A percentile compares a stretch with the other conserved stretches of the same genome.
These are phyloP conservation scores for Tanypteryx hageni DNA, from an alignment of 2,888 invertebrate genomes.

Conservation along the genomic window DNA sequence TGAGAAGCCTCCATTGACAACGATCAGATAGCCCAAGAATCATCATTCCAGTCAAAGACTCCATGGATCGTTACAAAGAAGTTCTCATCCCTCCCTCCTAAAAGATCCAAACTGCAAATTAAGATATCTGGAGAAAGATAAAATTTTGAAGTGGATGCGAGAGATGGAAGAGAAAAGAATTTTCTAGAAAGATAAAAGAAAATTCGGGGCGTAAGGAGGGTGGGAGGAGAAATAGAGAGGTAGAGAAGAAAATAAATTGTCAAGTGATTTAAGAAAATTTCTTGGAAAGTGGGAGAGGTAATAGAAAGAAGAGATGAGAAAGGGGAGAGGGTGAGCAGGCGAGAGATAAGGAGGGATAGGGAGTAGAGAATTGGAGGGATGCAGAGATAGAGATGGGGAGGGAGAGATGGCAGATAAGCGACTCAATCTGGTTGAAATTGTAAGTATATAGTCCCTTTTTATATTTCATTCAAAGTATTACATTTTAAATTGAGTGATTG, in stretches of 20 bases:
- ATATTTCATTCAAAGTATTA: no score
- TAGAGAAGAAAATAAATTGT: neutral
- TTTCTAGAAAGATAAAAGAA: neutral
- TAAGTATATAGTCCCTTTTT: no score
- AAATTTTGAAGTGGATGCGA: constrained; percentile 23
- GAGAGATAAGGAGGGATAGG: neutral
- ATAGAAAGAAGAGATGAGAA: neutral
- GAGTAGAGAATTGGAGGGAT: no score
- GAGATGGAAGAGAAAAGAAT: neutral
- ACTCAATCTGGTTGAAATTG: no score
- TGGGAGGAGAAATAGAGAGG: neutral
- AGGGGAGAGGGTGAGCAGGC: neutral
- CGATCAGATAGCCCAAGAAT: neutral
- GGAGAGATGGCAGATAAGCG: neutral
- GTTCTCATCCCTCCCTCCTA: neutral
- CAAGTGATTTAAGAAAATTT: constrained; percentile 21
- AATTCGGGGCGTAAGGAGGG: neutral
- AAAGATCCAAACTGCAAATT: constrained; percentile 7
- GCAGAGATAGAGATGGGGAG: neutral
- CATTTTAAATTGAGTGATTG: no score
- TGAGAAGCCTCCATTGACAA: neutral
- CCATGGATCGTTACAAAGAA: constrained; percentile 4
- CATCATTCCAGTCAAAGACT: constrained; percentile 7
- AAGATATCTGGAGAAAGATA: neutral
- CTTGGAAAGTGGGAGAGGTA: neutral